phyloP scores from a whole-genome alignment of 2,113 vertebrate genomes.

The Anolis sagrei region DNA sequence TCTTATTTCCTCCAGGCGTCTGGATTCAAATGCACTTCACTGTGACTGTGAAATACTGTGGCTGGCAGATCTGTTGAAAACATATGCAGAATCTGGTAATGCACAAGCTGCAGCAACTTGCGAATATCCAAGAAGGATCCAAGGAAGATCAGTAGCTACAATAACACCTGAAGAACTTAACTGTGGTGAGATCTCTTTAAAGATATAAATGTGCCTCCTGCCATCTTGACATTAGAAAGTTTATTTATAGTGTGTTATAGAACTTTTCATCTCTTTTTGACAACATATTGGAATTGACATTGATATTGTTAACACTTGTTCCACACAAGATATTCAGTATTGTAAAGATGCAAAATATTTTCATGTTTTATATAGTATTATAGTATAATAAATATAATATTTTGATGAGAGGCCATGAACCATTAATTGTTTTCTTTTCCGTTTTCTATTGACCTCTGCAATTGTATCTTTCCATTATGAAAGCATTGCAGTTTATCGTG shows the following conservation, averaged over 20 bases:
- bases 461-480: neutral
- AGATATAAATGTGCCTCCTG: neutral
- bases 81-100: conserved; percentile 90
- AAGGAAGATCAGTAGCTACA: conserved; percentile 93
- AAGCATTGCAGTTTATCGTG: neutral
- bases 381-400: too few relatives aligned
- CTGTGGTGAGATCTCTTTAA: conserved; percentile 84
- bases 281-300: too few relatives aligned
- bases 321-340: too few relatives aligned
- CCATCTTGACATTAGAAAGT: neutral
- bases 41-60: conserved; percentile 97
- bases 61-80: conserved; percentile 92
- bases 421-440: neutral
- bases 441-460: neutral
- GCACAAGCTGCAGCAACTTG: conserved; percentile 96
- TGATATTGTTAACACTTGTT: too few relatives aligned
- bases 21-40: conserved; percentile 94
- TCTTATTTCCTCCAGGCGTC: conserved; percentile 78
- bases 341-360: too few relatives aligned
- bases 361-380: too few relatives aligned
- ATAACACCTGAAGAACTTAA: conserved; percentile 94
- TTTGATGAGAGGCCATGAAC: too few relatives aligned
- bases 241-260: neutral
- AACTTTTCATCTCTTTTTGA: too few relatives aligned
- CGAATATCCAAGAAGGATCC: conserved; percentile 89